Evolutionary conservation across 2,797 vertebrate species (phyloP), one percentile per base, ranked within the genome.

Genomic region (Lepidocolaptes lacrymiger): DNA sequence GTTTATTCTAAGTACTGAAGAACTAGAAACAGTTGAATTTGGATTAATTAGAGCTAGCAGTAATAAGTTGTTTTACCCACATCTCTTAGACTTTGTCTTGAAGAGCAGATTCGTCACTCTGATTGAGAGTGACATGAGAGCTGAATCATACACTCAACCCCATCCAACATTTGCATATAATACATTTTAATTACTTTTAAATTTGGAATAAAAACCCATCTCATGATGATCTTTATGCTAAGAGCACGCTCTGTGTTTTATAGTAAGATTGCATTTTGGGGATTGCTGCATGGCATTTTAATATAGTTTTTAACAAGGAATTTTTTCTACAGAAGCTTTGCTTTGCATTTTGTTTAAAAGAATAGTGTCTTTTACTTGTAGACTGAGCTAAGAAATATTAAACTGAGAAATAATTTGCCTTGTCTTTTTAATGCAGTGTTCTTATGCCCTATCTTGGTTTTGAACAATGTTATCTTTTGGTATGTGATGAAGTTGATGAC

Each of bases 131-230:
- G 96, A 92, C 93, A 83, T 28, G 75, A 89, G 39, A 80, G 85
- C 74, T 93, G 93, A 97, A 72, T 96, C 94, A 91, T 66, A 16
- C n/a, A 74, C n/a, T 71, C 51, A 85, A 46, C 54, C 44, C n/a
- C 61, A 62, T 93, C 77, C 79, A 89, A 71, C 37, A 87, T 71
- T 93, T 91, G 75, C 75, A 67, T 80, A 73, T 82, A 76, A 79
- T 93, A 63, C 71, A 84, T 95, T 89, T 80, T 82, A 92, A 92
- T 93, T 91, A 64, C 66, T 93, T 82, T 85, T 71, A 95, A 82
- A 91, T 85, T 92, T 62, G 43, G 37, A 86, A 27, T 79, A 52
- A 89, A 94, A 69, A 2, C 12, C 16, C 12, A 36, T 62, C 61
- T 94, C 52, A 32, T 63, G 21, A 86, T 75, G 62, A 37, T 58